Conservation (phyloP, 2,797 vertebrate species). For the Rhynchonycteris naso region DNA sequence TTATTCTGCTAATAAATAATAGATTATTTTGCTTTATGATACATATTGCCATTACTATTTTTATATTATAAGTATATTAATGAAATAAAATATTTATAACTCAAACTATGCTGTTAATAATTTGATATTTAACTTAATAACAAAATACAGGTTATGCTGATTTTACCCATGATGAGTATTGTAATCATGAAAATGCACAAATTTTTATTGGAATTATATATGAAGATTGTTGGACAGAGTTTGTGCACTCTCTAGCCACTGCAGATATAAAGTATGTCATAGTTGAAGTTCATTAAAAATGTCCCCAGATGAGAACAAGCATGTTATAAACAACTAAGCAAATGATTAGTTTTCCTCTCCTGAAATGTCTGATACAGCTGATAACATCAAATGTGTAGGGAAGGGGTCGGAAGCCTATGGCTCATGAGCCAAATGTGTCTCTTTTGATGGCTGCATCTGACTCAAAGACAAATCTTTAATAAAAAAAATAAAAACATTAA, state of each 20-base stretch:
- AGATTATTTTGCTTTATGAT: background rate
- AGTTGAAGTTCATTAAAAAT: conserved; percentile 16
- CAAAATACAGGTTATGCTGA: background rate
- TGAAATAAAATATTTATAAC: background rate
- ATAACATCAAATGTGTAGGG: background rate
- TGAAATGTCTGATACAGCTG: background rate
- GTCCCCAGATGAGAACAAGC: background rate
- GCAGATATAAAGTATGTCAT: background rate
- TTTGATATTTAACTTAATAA: conserved; percentile 7
- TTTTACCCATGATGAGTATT: background rate
- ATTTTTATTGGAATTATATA: background rate
- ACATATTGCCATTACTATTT: background rate
- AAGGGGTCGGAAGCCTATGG: no score
- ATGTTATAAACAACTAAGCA: background rate
- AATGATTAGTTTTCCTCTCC: background rate
- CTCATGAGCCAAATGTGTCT: no score
- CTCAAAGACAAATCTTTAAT: no score
- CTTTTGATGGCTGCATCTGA: no score
- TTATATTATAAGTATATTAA: background rate
- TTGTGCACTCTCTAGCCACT: background rate
- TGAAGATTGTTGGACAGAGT: background rate
- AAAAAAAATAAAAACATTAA: no score
- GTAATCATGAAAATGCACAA: background rate
- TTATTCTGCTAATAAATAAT: background rate
- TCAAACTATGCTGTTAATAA: background rate